Evolutionary conservation across 1,140 invertebrate species (phyloP).

Genomic region (Cydia strobilella): DNA sequence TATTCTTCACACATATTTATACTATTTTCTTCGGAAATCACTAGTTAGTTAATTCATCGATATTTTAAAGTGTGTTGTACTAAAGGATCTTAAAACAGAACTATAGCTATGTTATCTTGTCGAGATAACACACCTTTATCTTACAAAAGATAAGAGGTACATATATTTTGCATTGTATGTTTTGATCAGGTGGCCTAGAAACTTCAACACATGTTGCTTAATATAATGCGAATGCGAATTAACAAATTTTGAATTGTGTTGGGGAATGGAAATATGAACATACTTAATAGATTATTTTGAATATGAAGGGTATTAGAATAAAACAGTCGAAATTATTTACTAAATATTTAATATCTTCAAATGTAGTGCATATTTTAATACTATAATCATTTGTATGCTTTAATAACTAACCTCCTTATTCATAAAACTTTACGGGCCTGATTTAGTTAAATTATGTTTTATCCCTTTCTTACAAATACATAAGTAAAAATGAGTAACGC

Average conservation of each 20-base stretch:
- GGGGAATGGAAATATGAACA: background rate
- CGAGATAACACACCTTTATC: conserved; percentile 63
- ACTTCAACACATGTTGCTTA: conserved; percentile 2
- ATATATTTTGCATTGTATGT: conserved; percentile 59
- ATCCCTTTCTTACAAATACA: no score
- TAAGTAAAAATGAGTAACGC: no score
- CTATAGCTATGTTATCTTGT: conserved; percentile 53
- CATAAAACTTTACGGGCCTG: no score
- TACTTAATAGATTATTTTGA: background rate
- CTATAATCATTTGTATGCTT: no score
- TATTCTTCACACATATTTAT: background rate
- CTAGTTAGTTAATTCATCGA: conserved; percentile 11
- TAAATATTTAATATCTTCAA: no score
- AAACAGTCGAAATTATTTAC: no score
- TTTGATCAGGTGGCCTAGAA: conserved; percentile 67
- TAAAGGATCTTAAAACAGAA: conserved; percentile 28
- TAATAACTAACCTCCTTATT: no score
- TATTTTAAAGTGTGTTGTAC: conserved; percentile 4
- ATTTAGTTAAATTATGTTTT: no score
- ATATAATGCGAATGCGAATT: background rate
- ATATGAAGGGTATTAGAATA: no score
- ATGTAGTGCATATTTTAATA: no score
- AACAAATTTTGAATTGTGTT: background rate
- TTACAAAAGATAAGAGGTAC: conserved; percentile 59
- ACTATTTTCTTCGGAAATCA: background rate